Percentiles rank a stretch among this genome's conserved stretches.
phyloP scores from a whole-genome alignment of 2,113 vertebrate genomes.

The Agelaius tricolor region DNA sequence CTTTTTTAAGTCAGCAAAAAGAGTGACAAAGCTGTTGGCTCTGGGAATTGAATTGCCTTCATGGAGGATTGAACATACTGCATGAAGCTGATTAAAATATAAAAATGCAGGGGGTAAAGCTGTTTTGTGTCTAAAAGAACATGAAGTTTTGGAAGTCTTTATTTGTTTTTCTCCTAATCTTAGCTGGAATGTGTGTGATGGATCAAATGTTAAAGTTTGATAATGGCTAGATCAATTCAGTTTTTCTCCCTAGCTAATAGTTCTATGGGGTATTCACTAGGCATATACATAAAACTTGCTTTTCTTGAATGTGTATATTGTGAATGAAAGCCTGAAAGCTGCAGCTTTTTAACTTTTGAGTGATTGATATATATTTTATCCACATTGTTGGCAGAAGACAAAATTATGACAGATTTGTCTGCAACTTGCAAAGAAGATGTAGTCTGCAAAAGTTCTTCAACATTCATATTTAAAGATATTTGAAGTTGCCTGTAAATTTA shows the following conservation, averaged over 20 bases:
- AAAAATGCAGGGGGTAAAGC: not conserved
- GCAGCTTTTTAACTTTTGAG: not conserved
- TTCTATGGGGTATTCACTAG: not conserved
- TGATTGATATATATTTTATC: not conserved
- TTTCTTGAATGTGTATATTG: not conserved
- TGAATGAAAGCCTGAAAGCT: constrained; percentile 32
- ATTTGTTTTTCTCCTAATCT: not conserved
- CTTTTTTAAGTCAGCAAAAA: not conserved
- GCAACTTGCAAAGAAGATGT: not conserved
- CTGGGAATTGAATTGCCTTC: constrained; percentile 9
- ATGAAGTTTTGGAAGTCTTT: not conserved
- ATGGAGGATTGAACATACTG: not conserved
- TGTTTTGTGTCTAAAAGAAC: constrained; percentile 11
- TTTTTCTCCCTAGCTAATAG: not conserved
- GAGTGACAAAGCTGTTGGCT: not conserved
- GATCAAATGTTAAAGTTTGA: not conserved
- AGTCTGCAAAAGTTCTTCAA: constrained; percentile 30
- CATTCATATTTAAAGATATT: constrained; percentile 2
- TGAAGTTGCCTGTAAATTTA: constrained; percentile 29
- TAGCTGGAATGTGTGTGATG: not conserved
- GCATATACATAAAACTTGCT: not conserved
- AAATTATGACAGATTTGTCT: constrained; percentile 36
- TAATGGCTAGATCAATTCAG: not conserved
- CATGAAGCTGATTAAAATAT: constrained; percentile 44
- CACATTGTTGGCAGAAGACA: constrained; percentile 7